These are phyloP conservation scores for Aplysina aerophoba DNA, from an alignment of 37 sponge, comb jelly and placozoan species.

Conservation along the genomic window DNA sequence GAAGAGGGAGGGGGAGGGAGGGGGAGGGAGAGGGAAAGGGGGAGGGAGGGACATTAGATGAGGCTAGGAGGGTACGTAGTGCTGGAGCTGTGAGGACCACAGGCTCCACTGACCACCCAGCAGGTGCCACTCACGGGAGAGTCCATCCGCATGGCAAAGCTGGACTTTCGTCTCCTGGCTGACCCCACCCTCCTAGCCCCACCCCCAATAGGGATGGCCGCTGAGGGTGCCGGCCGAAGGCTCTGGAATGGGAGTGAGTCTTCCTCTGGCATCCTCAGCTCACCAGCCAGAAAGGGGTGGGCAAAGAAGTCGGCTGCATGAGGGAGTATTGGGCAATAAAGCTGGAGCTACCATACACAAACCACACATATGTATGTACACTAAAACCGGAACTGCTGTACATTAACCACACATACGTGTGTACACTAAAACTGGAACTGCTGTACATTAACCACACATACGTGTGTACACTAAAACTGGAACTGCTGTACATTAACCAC, in stretches of 20 bases:
- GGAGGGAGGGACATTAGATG: conserved; percentile 44
- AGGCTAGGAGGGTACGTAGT: neutral
- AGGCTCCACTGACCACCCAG: neutral
- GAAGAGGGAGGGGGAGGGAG: conserved; percentile 6
- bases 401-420: too few relatives aligned
- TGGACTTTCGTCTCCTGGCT: neutral
- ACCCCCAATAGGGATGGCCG: conserved; percentile 11
- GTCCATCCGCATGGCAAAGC: neutral
- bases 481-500: too few relatives aligned
- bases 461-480: too few relatives aligned
- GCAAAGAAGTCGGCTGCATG: conserved; percentile 48
- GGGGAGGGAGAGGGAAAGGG: conserved; percentile 55
- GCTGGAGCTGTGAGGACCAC: neutral
- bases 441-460: too few relatives aligned
- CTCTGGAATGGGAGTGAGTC: conserved; percentile 17
- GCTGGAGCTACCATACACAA: neutral
- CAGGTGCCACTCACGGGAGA: conserved; percentile 46
- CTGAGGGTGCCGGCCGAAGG: conserved; percentile 27
- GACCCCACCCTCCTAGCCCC: neutral
- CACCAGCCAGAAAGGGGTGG: conserved; percentile 49
- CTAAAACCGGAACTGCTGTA: too few relatives aligned
- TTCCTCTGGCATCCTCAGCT: conserved; percentile 44
- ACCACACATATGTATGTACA: too few relatives aligned
- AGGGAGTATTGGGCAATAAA: neutral
- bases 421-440: too few relatives aligned